Evolutionary conservation across 2,113 vertebrate species (phyloP).

Genomic region (Oryzias curvinotus): DNA sequence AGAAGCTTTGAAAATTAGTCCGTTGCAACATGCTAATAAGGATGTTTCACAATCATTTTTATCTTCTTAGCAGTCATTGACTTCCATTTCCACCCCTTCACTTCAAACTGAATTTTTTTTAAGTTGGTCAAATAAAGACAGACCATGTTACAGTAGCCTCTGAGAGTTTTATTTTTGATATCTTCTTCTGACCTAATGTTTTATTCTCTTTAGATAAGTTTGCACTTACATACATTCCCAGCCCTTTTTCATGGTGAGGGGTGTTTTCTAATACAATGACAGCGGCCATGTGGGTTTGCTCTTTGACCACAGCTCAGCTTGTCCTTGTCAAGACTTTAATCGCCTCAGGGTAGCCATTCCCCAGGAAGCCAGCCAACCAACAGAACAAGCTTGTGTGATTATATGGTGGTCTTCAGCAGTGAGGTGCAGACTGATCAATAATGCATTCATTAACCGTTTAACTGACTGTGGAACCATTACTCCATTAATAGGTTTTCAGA

Average conservation of each 20-base stretch:
- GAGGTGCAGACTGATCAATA: conserved; percentile 71
- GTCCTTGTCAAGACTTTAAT: conserved; percentile 53
- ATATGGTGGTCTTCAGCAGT: conserved; percentile 50
- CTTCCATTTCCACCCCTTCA: conserved; percentile 56
- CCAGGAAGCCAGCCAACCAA: conserved; percentile 55
- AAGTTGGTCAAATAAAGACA: conserved; percentile 56
- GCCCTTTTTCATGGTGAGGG: conserved; percentile 37
- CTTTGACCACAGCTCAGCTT: conserved; percentile 47
- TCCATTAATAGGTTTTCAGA: conserved; percentile 53
- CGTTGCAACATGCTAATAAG: conserved; percentile 53
- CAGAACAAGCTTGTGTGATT: conserved; percentile 62
- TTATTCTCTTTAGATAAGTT: conserved; percentile 59
- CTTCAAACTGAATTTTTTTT: conserved; percentile 64
- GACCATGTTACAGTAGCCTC: conserved; percentile 30
- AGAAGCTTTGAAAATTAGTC: conserved; percentile 50
- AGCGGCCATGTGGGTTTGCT: conserved; percentile 36
- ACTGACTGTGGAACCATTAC: conserved; percentile 50
- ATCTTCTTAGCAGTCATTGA: conserved; percentile 57
- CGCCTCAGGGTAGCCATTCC: conserved; percentile 49
- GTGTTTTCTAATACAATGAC: conserved; percentile 26
- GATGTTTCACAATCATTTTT: conserved; percentile 50
- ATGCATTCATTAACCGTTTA: conserved; percentile 68
- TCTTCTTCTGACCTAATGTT: conserved; percentile 47
- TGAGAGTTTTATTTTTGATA: conserved; percentile 35
- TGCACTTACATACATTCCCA: conserved; percentile 39